Conservation (phyloP, 2,113 vertebrate genomes). For the Himantopus leucocephalus region DNA sequence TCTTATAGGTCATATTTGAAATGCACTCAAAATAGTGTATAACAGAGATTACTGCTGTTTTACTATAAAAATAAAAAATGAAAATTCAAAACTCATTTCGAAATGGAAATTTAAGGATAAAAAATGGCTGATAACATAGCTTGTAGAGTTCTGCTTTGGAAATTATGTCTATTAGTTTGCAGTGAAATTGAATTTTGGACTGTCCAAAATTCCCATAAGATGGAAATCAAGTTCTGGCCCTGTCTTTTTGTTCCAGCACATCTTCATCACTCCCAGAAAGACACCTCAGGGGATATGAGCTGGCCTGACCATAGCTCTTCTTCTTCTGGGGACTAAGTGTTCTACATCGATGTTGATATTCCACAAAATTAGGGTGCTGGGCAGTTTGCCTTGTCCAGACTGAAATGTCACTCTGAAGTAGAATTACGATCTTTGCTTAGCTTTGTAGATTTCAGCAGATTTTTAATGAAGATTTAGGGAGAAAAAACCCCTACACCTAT, state of each 20-base stretch:
- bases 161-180: not conserved
- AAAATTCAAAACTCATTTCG: not conserved
- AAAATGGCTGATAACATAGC: not conserved
- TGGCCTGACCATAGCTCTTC: not conserved
- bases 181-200: not conserved
- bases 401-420: not conserved
- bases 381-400: not conserved
- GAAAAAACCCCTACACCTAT: not conserved
- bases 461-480: not conserved
- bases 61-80: not conserved
- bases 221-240: not conserved
- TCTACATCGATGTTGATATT: not conserved
- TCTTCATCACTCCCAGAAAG: not conserved
- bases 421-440: not conserved
- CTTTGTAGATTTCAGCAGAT: not conserved
- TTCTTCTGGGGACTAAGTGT: not conserved
- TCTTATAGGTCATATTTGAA: not conserved
- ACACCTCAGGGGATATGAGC: not conserved
- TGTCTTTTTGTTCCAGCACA: not conserved
- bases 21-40: not conserved
- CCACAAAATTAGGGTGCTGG: not conserved
- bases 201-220: not conserved
- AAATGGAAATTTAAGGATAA: not conserved
- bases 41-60: not conserved
- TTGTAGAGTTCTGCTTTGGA: not conserved